phyloP scores from a whole-genome alignment of 2,797 vertebrate genomes.

The Lutjanus campechanus region DNA sequence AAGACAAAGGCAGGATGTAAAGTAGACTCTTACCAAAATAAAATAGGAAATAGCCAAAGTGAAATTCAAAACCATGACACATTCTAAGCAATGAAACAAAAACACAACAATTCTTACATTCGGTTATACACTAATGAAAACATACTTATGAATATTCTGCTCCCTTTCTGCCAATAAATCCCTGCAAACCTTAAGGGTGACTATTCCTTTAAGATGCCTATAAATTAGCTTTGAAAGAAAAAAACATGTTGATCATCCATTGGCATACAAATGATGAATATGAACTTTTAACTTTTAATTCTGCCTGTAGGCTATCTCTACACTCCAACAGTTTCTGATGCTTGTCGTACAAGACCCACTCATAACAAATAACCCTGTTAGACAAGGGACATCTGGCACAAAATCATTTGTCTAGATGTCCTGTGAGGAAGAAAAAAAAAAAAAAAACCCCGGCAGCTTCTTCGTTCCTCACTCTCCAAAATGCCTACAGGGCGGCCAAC shows the following conservation, averaged over 20 bases:
- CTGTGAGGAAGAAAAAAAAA: too few relatives aligned
- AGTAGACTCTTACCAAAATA: too few relatives aligned
- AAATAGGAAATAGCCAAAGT: too few relatives aligned
- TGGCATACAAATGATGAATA: background rate
- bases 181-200: background rate
- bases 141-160: too few relatives aligned
- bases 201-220: background rate
- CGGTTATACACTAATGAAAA: too few relatives aligned
- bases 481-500: background rate
- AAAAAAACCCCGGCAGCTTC: background rate
- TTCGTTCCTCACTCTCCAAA: constrained; percentile 8
- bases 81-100: too few relatives aligned
- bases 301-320: background rate
- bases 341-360: constrained; percentile 4
- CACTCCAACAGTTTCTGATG: background rate
- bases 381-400: background rate
- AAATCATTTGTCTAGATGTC: constrained; percentile 27
- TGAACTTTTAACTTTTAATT: background rate
- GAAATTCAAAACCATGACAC: too few relatives aligned
- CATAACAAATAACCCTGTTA: background rate
- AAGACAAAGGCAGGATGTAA: too few relatives aligned
- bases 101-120: too few relatives aligned
- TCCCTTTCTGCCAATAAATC: too few relatives aligned
- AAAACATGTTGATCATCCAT: background rate
- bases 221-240: background rate